A percentile compares a stretch with the other conserved stretches of the same genome.
Conservation (phyloP, 2,797 vertebrate species). For the Gymnocypris eckloni region DNA sequence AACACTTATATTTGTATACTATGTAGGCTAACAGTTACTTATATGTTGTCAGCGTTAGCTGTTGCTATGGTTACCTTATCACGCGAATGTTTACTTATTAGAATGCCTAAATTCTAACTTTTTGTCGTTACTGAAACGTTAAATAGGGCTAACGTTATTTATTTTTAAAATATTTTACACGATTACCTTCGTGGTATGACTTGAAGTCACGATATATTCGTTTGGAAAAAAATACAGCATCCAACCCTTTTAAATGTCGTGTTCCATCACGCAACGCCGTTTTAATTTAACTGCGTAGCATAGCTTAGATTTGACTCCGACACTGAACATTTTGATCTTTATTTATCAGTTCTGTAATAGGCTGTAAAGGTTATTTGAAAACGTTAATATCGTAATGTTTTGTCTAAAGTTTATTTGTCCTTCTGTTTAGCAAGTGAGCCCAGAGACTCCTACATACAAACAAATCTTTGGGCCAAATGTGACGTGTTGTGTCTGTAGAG, state of each 20-base stretch:
- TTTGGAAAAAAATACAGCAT: not conserved
- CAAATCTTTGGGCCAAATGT: slow-evolving; percentile 30
- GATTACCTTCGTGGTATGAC: not conserved
- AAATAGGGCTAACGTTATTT: not conserved
- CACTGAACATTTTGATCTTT: not conserved
- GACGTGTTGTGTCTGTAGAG: slow-evolving; percentile 46
- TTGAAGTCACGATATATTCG: not conserved
- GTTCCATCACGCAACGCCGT: not conserved
- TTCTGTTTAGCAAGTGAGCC: not conserved
- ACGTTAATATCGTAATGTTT: not conserved
- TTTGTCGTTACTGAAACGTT: not conserved
- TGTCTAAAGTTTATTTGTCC: not conserved
- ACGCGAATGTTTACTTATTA: not conserved
- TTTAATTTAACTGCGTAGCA: not conserved
- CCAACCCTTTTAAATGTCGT: not conserved
- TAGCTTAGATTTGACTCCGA: not conserved
- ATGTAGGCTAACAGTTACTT: not conserved
- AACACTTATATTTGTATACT: not conserved
- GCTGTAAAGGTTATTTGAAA: not conserved
- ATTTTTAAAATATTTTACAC: not conserved
- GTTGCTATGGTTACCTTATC: not conserved
- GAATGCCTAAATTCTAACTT: not conserved
- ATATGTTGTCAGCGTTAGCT: not conserved
- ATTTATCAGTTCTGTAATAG: not conserved
- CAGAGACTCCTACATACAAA: slow-evolving; percentile 18